A percentile compares a stretch with the other conserved stretches of the same genome.
Conservation (phyloP, 2,113 vertebrate species). For the Alethe castanea region DNA sequence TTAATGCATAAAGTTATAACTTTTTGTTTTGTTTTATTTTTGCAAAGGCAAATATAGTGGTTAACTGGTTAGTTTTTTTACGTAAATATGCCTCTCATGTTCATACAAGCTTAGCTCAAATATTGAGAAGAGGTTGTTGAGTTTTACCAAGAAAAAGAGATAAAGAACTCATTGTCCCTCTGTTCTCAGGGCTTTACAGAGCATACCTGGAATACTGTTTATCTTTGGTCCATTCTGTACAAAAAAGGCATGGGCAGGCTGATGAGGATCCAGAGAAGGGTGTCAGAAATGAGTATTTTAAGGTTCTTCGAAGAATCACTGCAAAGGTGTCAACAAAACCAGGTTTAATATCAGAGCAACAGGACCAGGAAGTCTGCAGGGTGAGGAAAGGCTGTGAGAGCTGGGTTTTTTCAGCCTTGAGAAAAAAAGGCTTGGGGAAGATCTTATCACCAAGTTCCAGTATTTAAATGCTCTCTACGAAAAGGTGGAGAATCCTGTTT, state of each 20-base stretch:
- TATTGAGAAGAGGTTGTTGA: background rate
- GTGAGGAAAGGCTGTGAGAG: background rate
- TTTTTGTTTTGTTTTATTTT: background rate
- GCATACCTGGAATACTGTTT: background rate
- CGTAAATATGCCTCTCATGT: background rate
- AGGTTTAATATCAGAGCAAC: background rate
- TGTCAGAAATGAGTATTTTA: background rate
- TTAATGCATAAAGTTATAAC: background rate
- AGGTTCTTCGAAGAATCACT: background rate
- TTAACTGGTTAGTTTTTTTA: background rate
- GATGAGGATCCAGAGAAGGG: rapidly evolving
- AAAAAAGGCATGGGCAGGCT: background rate
- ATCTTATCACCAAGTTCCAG: background rate
- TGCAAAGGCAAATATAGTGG: background rate
- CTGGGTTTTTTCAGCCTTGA: background rate
- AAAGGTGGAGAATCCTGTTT: background rate
- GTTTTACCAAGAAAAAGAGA: background rate
- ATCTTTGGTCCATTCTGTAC: background rate
- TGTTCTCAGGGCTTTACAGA: background rate
- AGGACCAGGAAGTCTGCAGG: rapidly evolving
- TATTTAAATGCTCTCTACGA: background rate
- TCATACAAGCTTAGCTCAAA: background rate
- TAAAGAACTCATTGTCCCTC: background rate
- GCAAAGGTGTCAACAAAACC: background rate
- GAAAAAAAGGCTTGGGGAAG: background rate